Evolutionary conservation across 2,888 invertebrate species (phyloP), one percentile per base, ranked within the genome.

Genomic region (Crioceris asparagi): DNA sequence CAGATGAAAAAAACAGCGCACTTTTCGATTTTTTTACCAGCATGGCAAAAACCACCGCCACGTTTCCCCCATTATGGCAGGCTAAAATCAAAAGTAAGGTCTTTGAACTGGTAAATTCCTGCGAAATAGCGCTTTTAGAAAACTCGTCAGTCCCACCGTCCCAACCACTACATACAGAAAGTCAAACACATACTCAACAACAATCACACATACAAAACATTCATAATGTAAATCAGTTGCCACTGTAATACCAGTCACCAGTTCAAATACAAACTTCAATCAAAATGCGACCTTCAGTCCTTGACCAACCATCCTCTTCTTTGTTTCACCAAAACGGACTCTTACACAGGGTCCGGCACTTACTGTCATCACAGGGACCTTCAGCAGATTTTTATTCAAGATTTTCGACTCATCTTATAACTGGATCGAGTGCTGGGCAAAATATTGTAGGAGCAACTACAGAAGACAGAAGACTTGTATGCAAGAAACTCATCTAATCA

Each of bases 341-440:
- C 17, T 17, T 21, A 35, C 32, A 16, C 21, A n/a, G n/a, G n/a
- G n/a, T n/a, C n/a, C n/a, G n/a, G n/a, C n/a, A n/a, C n/a, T 25
- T 16, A 30, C 35, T 17, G 21, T 39, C 39, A 29, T 35, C 14
- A 30, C 29, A 39, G 19, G 35, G 23, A 30, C 29, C 35, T 39
- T 29, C 35, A 30, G 35, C 30, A 23, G 29, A 29, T 29, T 39
- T 29, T 30, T 39, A 39, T 39, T 39, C 39, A 35, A 19, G 17
- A 35, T 35, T 39, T 30, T 34, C 32, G 29, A 4, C 33, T 38
- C 34, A 34, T n/a, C 29, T 31, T 29, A 12, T 15, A 29, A 39
- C 30, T 39, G 39, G 21, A 35, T 35, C 7, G 14, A 35, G 23
- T 38, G 17, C 11, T 33, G 38, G 29, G 33, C 27, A 27, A 38